phyloP scores from a whole-genome alignment of 2,888 invertebrate genomes.

The Cetonia aurata region DNA sequence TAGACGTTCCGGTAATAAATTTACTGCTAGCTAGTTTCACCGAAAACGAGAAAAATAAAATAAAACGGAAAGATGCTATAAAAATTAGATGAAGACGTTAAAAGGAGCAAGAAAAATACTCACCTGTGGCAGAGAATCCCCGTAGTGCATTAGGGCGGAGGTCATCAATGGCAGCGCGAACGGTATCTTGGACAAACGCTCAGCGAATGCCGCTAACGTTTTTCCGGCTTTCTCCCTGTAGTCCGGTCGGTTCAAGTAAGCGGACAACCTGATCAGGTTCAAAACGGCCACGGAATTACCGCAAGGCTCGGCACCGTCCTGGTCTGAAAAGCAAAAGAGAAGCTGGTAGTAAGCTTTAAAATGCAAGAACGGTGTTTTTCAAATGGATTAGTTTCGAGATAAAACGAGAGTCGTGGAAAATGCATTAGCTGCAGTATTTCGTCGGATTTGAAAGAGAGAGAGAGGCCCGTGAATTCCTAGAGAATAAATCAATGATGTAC shows the following conservation, averaged over 20 bases:
- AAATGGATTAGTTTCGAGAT: not conserved
- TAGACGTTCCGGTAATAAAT: not conserved
- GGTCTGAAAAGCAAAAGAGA: constrained; percentile 72
- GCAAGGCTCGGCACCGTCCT: constrained; percentile 95
- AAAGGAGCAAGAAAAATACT: constrained; percentile 43
- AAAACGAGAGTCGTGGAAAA: too few species aligned
- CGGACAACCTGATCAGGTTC: constrained; percentile 82
- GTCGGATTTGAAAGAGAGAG: too few species aligned
- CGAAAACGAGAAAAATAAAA: too few species aligned
- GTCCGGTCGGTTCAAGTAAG: constrained; percentile 75
- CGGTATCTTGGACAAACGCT: constrained; percentile 74
- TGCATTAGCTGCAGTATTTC: too few species aligned
- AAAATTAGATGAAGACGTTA: too few species aligned
- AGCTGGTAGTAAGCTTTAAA: not conserved
- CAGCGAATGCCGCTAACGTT: constrained; percentile 73
- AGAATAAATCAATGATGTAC: too few species aligned
- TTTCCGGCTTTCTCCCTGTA: constrained; percentile 71
- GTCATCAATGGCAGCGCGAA: constrained; percentile 82
- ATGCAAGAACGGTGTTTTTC: constrained; percentile 1
- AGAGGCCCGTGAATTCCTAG: too few species aligned
- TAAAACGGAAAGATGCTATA: not conserved
- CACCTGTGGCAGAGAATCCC: constrained; percentile 82
- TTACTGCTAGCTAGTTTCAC: not conserved
- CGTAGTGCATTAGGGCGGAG: constrained; percentile 77
- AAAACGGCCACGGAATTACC: constrained; percentile 90